Evolutionary conservation across 2,888 invertebrate genomes (phyloP), one percentile per base, ranked within the genome.

Genomic region (Lochmaea capreae): DNA sequence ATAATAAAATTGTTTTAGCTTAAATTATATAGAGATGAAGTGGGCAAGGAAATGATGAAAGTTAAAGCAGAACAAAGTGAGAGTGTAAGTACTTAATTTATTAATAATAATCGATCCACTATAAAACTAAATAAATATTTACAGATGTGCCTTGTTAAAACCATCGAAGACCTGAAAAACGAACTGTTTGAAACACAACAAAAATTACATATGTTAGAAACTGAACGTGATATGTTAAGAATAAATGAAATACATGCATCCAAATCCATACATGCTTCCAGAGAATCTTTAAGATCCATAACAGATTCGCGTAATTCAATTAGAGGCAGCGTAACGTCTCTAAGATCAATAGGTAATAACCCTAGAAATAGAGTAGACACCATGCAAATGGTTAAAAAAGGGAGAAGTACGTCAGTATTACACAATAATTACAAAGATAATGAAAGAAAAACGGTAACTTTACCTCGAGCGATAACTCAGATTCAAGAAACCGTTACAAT

Each of bases 21-120:
- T 83, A 88, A 90, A 85, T 84, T 92, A 11, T 93, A 91, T 82
- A 90, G 90, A 76, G 92, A 92, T 79, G 92, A 93, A 84, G 89
- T 93, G 67, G 88, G 89, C 46, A 90, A 90, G 70, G 91, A 92
- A 81, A 88, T 89, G 61, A 88, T 90, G 74, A 87, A 88, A 62
- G 87, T 91, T 71, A 86, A 90, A 75, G 83, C 86, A n/a, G 89
- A 88, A 71, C 89, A 91, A 22, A 87, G 89, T 62, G 89, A 89
- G n/a, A 90, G 90, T 73, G 88, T 89, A 79, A 85, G 86, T 81
- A 52, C 43, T 57, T 43, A 54, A 16, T 33, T 26, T 6, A 49
- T 18, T 14, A 69, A 42, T 54, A 11, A 62, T 73, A 39, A 9
- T 59, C 49, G 8, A n/a, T 49, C n/a, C 8, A 6, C n/a, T 14